phyloP scores from a whole-genome alignment of 2,113 vertebrate genomes.

The Macroglossus sobrinus region DNA sequence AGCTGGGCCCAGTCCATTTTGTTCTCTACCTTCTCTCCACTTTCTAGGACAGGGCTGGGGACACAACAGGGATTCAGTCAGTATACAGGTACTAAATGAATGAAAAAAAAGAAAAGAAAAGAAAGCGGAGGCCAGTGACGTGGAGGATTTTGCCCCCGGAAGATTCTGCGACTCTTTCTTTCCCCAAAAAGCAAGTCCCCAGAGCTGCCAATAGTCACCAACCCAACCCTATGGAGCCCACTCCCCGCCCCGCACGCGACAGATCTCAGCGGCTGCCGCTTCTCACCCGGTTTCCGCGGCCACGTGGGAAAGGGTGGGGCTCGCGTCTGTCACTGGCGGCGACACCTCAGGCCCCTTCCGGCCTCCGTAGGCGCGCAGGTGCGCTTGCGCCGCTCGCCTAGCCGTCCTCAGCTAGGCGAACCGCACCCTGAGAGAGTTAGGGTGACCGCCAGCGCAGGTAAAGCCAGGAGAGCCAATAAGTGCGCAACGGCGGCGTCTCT shows the following conservation, averaged over 20 bases:
- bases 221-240: background rate
- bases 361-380: conserved; percentile 59
- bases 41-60: background rate
- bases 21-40: background rate
- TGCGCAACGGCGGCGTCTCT: background rate
- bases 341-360: background rate
- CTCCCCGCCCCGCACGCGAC: background rate
- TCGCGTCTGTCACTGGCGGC: background rate
- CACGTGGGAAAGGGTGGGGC: conserved; percentile 36
- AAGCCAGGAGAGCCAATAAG: background rate
- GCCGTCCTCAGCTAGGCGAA: background rate
- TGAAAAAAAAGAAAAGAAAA: background rate
- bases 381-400: background rate
- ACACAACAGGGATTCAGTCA: background rate
- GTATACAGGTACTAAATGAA: background rate
- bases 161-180: background rate
- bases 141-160: background rate
- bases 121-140: background rate
- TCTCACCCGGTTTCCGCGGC: background rate
- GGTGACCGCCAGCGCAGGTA: background rate
- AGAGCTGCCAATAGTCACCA: background rate
- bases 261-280: fast-evolving
- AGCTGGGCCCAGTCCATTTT: background rate
- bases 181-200: background rate
- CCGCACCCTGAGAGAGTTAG: background rate